Evolutionary conservation across 2,113 vertebrate genomes (phyloP).

Genomic region (Nannobrachium achirus): DNA sequence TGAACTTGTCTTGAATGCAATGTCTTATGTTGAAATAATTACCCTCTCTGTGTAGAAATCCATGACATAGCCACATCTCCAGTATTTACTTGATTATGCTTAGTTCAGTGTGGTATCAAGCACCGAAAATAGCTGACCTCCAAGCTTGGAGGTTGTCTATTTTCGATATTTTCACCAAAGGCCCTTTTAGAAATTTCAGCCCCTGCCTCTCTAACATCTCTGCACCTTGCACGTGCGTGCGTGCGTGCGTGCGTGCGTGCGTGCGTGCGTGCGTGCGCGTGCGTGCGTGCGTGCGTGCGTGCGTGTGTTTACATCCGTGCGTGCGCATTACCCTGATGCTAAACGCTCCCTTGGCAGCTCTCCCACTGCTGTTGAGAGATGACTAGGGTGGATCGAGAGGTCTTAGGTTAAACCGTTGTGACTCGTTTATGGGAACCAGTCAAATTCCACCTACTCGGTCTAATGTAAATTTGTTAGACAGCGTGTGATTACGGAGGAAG

Average conservation of each 20-base stretch:
- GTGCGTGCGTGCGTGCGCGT: neutral
- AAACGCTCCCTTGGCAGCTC: constrained; percentile 23
- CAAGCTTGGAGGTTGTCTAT: too few species aligned
- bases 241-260: neutral
- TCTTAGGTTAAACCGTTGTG: neutral
- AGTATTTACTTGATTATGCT: too few species aligned
- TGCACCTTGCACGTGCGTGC: neutral
- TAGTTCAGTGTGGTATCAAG: too few species aligned
- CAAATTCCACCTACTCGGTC: neutral
- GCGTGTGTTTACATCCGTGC: constrained; percentile 4
- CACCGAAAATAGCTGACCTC: too few species aligned
- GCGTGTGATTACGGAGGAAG: neutral
- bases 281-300: neutral
- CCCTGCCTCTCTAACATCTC: too few species aligned
- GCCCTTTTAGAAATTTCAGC: too few species aligned
- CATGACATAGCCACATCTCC: too few species aligned
- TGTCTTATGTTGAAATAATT: too few species aligned
- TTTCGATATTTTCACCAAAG: too few species aligned
- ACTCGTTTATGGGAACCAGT: neutral
- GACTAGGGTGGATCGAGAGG: neutral
- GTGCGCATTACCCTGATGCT: neutral
- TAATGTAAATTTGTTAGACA: neutral
- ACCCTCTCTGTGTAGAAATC: too few species aligned
- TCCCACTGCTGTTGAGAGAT: neutral
- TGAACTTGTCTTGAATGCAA: too few species aligned